phyloP scores from a whole-genome alignment of 2,888 invertebrate species.

The Drosophila aldrichi region DNA sequence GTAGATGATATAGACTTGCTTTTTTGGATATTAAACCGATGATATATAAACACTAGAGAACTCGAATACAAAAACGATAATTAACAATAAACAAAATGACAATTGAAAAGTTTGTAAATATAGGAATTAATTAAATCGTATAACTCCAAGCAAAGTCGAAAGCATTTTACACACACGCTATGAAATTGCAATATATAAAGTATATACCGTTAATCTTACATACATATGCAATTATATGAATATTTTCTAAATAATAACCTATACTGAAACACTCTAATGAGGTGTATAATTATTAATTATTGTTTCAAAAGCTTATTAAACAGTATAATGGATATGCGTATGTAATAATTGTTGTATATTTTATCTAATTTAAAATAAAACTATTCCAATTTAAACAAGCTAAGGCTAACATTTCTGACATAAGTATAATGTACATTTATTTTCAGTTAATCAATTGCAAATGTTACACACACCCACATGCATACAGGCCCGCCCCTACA shows the following conservation, averaged over 20 bases:
- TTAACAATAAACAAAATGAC: constrained; percentile 23
- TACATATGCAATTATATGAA: constrained; percentile 33
- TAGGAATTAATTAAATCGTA: constrained; percentile 5
- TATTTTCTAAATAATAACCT: constrained; percentile 24
- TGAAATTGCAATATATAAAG: constrained; percentile 48
- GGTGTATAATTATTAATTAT: constrained; percentile 46
- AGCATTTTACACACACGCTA: constrained; percentile 42
- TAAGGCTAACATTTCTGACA: neutral
- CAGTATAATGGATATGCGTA: constrained; percentile 46
- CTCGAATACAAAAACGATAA: constrained; percentile 48
- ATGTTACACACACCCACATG: constrained; percentile 5
- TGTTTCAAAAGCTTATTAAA: constrained; percentile 53
- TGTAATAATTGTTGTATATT: constrained; percentile 71
- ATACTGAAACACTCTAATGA: constrained; percentile 34
- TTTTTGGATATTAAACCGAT: constrained; percentile 53
- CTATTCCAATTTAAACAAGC: constrained; percentile 54
- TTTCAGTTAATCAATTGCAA: neutral
- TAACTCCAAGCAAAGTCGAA: constrained; percentile 17
- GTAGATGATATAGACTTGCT: constrained; percentile 26
- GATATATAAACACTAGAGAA: constrained; percentile 45
- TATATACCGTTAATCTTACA: constrained; percentile 38
- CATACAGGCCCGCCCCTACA: neutral
- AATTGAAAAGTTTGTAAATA: constrained; percentile 49
- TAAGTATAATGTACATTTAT: constrained; percentile 5
- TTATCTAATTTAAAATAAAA: constrained; percentile 69